Evolutionary conservation across 1,140 invertebrate species (phyloP).

Genomic region (Apis cerana): DNA sequence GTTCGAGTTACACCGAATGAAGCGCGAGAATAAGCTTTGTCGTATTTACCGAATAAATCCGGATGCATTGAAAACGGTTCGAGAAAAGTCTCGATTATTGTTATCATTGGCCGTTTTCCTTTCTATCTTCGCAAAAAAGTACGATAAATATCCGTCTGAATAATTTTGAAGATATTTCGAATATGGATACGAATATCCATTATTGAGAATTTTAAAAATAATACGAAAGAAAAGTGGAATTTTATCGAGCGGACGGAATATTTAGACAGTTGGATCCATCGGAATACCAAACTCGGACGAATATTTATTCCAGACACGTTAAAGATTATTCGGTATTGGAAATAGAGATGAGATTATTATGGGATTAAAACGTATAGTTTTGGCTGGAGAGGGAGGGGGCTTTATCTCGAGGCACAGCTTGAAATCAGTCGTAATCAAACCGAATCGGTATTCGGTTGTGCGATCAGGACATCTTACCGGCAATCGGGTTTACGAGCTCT

Average conservation of each 20-base stretch:
- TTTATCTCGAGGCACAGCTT: not conserved
- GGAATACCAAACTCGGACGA: too few species aligned
- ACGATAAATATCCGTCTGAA: not conserved
- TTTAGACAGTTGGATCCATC: too few species aligned
- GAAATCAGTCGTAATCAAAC: slow-evolving; percentile 6
- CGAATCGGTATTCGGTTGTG: slow-evolving; percentile 22
- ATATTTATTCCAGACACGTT: too few species aligned
- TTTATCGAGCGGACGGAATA: too few species aligned
- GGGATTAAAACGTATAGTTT: not conserved
- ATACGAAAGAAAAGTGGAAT: too few species aligned
- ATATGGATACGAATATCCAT: too few species aligned
- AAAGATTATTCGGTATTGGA: too few species aligned
- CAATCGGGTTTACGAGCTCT: slow-evolving; percentile 55
- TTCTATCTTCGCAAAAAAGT: not conserved
- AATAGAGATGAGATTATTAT: not conserved
- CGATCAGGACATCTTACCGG: slow-evolving; percentile 42
- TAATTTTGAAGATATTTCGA: too few species aligned
- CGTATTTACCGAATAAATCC: slow-evolving; percentile 36
- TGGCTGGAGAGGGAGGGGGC: not conserved
- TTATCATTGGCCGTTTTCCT: not conserved
- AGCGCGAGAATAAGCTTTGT: slow-evolving; percentile 21
- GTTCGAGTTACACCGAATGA: slow-evolving; percentile 28
- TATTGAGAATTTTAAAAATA: too few species aligned
- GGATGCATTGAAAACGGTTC: not conserved
- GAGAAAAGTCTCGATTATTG: not conserved